phyloP scores from a whole-genome alignment of 2,797 vertebrate genomes.

The Onychomys leucogaster region DNA sequence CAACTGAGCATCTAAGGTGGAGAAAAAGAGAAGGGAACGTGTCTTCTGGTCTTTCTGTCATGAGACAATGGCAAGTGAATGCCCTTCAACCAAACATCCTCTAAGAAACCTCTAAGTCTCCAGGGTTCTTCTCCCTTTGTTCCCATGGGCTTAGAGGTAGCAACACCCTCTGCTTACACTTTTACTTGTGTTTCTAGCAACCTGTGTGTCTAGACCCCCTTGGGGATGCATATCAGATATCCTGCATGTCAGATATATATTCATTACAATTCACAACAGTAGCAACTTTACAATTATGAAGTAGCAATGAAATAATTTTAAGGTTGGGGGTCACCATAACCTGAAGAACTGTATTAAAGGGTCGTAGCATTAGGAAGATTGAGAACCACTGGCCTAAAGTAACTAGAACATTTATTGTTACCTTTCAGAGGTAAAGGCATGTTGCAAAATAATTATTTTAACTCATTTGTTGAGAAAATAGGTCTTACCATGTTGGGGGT shows the following conservation, averaged over 20 bases:
- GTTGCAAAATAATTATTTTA: conserved; percentile 32
- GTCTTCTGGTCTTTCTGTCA: neutral
- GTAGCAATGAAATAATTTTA: neutral
- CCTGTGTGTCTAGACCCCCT: neutral
- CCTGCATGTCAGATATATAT: neutral
- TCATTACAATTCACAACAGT: neutral
- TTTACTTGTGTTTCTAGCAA: neutral
- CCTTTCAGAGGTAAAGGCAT: neutral
- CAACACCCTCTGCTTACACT: neutral
- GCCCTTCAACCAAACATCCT: neutral
- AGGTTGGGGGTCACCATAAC: too few relatives aligned
- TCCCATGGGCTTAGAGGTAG: neutral
- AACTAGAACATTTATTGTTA: neutral
- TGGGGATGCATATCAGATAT: neutral
- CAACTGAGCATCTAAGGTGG: neutral
- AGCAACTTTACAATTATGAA: neutral
- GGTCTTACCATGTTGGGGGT: neutral
- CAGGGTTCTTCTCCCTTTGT: neutral
- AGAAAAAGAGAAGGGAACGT: neutral
- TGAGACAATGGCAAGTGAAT: neutral
- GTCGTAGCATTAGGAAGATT: neutral
- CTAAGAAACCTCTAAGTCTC: neutral
- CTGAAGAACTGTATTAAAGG: neutral
- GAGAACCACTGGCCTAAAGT: neutral
- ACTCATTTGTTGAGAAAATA: neutral